These are phyloP conservation scores for Vesta saturnalis DNA, from an alignment of 2,888 invertebrate species.

Conservation along the genomic window DNA sequence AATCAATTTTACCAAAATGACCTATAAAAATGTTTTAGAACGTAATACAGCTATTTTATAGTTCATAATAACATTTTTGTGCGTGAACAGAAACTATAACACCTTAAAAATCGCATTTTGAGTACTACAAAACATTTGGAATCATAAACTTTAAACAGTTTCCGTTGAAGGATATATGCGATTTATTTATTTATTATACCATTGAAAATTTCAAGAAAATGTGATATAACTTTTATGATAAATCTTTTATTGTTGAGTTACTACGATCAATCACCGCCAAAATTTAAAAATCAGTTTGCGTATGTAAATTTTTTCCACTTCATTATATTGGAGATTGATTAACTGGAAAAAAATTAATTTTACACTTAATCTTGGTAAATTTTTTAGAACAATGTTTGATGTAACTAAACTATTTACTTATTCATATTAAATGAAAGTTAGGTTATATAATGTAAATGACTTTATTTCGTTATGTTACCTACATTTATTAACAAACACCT, in stretches of 20 bases:
- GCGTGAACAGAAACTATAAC: conserved; percentile 10
- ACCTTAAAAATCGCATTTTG: conserved; percentile 7
- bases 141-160: conserved; percentile 10
- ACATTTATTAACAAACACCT: no score
- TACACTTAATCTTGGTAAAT: no score
- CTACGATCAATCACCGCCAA: background rate
- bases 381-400: no score
- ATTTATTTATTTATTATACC: conserved; percentile 11
- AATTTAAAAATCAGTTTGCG: no score
- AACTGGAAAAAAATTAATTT: no score
- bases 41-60: background rate
- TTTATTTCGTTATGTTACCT: no score
- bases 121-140: conserved; percentile 13
- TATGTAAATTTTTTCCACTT: no score
- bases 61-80: conserved; percentile 8
- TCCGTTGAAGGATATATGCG: conserved; percentile 5
- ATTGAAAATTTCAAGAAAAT: conserved; percentile 5
- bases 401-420: no score
- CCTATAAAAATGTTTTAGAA: conserved; percentile 1
- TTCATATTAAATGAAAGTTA: no score
- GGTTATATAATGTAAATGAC: no score
- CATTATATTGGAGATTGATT: no score
- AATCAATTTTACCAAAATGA: background rate
- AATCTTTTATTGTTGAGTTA: conserved; percentile 1
- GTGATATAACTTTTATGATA: conserved; percentile 2